phyloP scores from a whole-genome alignment of 2,888 invertebrate species.

The Yponomeuta cagnagella region DNA sequence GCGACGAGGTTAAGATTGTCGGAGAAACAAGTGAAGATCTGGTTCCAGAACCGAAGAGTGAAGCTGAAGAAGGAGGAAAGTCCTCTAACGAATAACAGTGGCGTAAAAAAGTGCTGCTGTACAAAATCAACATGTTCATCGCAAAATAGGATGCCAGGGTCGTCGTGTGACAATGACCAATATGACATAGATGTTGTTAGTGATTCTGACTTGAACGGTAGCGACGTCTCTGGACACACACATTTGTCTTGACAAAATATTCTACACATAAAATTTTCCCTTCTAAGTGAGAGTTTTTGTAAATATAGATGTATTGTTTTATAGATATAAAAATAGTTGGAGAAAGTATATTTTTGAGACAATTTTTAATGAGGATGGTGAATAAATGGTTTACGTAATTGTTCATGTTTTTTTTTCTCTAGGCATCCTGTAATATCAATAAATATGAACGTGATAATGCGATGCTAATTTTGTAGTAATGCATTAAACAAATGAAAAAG shows the following conservation, averaged over 20 bases:
- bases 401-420: background rate
- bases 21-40: conserved; percentile 96
- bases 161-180: conserved; percentile 53
- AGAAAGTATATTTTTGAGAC: conserved; percentile 48
- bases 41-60: conserved; percentile 96
- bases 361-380: conserved; percentile 38
- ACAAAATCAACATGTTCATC: conserved; percentile 47
- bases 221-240: background rate
- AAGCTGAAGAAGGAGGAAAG: conserved; percentile 94
- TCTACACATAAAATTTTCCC: background rate
- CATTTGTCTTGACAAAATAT: conserved; percentile 4
- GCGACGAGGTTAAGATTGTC: conserved; percentile 91
- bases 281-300: background rate
- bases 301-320: conserved; percentile 17
- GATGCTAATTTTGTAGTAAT: background rate
- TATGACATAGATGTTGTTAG: conserved; percentile 68
- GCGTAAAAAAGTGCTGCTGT: conserved; percentile 57
- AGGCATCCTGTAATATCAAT: too few relatives aligned
- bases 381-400: conserved; percentile 52
- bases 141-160: conserved; percentile 34
- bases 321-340: conserved; percentile 17
- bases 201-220: conserved; percentile 47
- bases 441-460: too few relatives aligned
- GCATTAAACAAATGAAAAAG: background rate
- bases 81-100: conserved; percentile 45